Evolutionary conservation across 1,140 invertebrate species (phyloP), one percentile per base, ranked within the genome.

Genomic region (Pseudachorutes palmiensis): DNA sequence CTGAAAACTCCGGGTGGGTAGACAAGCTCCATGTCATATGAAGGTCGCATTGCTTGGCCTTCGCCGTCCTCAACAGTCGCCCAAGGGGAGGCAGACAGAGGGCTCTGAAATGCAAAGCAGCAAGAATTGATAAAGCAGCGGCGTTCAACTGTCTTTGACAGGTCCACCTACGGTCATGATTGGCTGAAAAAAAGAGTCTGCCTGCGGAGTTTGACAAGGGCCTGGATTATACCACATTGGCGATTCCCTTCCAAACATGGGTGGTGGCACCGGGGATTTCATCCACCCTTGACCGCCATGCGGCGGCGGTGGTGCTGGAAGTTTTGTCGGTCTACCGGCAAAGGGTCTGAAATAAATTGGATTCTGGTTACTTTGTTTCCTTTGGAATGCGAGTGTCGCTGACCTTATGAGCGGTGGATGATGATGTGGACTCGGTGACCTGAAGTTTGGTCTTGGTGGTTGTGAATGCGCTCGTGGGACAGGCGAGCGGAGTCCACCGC

Each of bases 1-100:
- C 59, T 31, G 28, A 65, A 67, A 12, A 66, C 70, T 26, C 72
- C 72, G 2, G 67, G 64, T n/a, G 72, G 72, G 62, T 71, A 73
- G 0, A 73, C 72, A 48, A 69, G 68, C 41, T 73, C 72, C 60
- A 73, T 69, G 51, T 73, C 72, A 45, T 67, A 73, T 0, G 72
- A 73, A 2, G 72, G 72, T n/a, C n/a, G n/a, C n/a, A n/a, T n/a
- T n/a, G n/a, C n/a, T n/a, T n/a, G n/a, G n/a, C n/a, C n/a, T n/a
- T n/a, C n/a, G n/a, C n/a, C n/a, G n/a, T n/a, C n/a, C n/a, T n/a
- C n/a, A n/a, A n/a, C n/a, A n/a, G n/a, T n/a, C n/a, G n/a, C n/a
- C n/a, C n/a, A n/a, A n/a, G n/a, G n/a, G n/a, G n/a, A n/a, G n/a
- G n/a, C n/a, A n/a, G n/a, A n/a, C n/a, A n/a, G n/a, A n/a, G n/a